Evolutionary conservation across 2,113 vertebrate species (phyloP).

Genomic region (Hippocampus comes): DNA sequence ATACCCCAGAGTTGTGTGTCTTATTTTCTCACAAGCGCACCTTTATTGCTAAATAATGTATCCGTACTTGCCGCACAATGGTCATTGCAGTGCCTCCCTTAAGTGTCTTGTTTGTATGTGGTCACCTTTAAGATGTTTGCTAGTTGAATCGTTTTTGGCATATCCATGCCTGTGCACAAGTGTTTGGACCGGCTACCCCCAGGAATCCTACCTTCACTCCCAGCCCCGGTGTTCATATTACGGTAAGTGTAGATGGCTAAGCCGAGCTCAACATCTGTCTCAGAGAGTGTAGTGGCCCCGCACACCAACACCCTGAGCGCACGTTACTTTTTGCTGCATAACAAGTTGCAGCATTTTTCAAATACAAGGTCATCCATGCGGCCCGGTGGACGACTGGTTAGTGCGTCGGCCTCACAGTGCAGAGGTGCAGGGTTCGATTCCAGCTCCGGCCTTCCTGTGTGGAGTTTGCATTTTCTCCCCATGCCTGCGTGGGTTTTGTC

Average conservation of each 20-base stretch:
- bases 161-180: conserved; percentile 11
- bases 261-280: conserved; percentile 60
- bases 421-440: too few species aligned
- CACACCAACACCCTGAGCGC: conserved; percentile 14
- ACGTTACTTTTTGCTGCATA: conserved; percentile 24
- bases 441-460: too few species aligned
- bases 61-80: conserved; percentile 4
- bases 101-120: conserved; percentile 7
- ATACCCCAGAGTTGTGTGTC: conserved; percentile 22
- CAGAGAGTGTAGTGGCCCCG: conserved; percentile 39
- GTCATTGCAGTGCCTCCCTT: conserved; percentile 1
- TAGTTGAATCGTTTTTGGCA: conserved; percentile 10
- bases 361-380: neutral
- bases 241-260: conserved; percentile 33
- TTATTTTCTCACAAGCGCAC: neutral
- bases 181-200: conserved; percentile 2
- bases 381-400: too few species aligned
- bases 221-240: conserved; percentile 68
- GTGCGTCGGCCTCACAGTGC: too few species aligned
- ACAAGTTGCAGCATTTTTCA: conserved; percentile 3
- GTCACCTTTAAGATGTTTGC: neutral
- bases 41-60: neutral
- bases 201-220: neutral
- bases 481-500: too few species aligned
- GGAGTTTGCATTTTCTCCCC: too few species aligned